A percentile compares a stretch with the other conserved stretches of the same genome.
These are phyloP conservation scores for Aldabrachelys gigantea DNA, from an alignment of 2,113 vertebrate species.

Conservation along the genomic window DNA sequence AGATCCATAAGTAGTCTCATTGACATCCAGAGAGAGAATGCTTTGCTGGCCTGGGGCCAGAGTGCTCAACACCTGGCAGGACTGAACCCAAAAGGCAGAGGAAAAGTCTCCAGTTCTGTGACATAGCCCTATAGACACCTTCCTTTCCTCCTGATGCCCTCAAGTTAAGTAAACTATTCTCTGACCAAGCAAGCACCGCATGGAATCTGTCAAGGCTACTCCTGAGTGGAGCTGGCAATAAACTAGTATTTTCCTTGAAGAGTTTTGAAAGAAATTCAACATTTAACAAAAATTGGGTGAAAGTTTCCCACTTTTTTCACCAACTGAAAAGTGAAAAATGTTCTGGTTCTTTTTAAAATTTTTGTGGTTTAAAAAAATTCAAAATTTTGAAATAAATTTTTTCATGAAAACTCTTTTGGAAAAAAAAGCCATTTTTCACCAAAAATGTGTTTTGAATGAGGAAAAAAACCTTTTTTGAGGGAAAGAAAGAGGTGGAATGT, in stretches of 20 bases:
- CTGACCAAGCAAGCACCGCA: background rate
- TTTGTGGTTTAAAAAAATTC: background rate
- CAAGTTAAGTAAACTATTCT: background rate
- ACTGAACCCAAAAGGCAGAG: background rate
- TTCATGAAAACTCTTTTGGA: background rate
- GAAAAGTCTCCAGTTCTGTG: rapidly evolving
- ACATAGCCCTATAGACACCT: background rate
- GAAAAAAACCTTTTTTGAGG: background rate
- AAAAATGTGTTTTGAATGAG: background rate
- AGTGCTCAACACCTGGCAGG: background rate
- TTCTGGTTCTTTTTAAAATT: background rate
- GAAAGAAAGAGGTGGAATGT: background rate
- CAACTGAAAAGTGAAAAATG: too few relatives aligned
- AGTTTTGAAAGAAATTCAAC: background rate
- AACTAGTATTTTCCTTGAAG: background rate
- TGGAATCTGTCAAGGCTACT: background rate
- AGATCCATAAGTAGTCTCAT: background rate
- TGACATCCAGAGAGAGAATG: background rate
- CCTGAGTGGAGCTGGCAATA: background rate
- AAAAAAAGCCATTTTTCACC: background rate
- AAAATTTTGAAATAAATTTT: background rate
- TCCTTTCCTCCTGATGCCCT: background rate
- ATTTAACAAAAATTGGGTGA: background rate
- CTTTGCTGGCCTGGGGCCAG: background rate
- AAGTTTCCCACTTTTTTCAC: background rate